phyloP scores from a whole-genome alignment of 2,113 vertebrate genomes.

The Toxostoma redivivum region DNA sequence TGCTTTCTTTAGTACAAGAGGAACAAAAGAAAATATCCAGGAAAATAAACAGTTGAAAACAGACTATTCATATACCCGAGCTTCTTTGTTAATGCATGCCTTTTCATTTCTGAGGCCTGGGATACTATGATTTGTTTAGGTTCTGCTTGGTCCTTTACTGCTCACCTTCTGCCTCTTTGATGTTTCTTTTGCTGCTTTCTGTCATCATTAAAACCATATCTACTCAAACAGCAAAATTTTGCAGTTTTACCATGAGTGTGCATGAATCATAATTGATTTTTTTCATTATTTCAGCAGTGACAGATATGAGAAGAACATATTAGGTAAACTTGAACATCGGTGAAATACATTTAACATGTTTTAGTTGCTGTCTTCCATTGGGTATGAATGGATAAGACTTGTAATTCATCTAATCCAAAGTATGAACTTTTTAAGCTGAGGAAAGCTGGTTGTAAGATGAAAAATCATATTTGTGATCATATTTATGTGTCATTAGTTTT shows the following conservation, averaged over 20 bases:
- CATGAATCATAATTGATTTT: background rate
- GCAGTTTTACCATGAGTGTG: background rate
- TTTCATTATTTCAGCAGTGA: background rate
- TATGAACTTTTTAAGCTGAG: background rate
- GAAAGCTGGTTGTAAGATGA: background rate
- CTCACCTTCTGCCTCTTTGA: background rate
- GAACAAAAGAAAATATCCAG: background rate
- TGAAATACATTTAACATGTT: background rate
- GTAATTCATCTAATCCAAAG: background rate
- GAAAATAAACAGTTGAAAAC: background rate
- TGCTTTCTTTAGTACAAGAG: background rate
- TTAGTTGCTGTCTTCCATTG: background rate
- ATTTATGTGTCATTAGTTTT: background rate
- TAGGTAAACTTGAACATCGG: background rate
- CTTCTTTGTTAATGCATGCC: background rate
- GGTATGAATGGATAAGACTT: background rate
- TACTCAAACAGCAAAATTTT: background rate
- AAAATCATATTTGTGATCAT: background rate
- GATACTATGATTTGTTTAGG: background rate
- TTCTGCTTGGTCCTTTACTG: background rate
- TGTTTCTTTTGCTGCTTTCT: background rate
- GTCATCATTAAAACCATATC: background rate
- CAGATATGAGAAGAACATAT: background rate
- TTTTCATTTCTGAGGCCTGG: background rate
- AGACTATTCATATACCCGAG: background rate